Base-by-base conservation (phyloP, 1,140 invertebrate genomes). In the Trichogramma pretiosum region DNA sequence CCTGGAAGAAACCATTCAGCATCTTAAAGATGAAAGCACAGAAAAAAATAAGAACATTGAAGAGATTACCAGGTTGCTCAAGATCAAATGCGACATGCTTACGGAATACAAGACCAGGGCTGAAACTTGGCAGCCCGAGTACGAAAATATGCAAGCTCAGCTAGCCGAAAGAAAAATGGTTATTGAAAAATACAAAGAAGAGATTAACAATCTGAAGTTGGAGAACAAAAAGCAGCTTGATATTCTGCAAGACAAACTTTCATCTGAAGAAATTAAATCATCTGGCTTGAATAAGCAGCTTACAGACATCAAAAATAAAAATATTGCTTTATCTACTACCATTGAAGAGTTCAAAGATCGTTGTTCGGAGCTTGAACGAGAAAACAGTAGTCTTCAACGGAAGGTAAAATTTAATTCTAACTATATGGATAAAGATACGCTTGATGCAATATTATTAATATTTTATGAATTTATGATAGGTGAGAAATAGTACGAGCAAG, bases 21-120 rank as follows among this genome's bases (percentile, higher is more conserved):
- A 57, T 14, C 10, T 62, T 5, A 60, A 47, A 26, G 42, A 28
- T 5, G 59, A 67, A 22, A 24, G 53, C 33, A 17, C 48, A 13
- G 41, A 56, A 4, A 65, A 66, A 16, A 30, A 51, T 16, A 30
- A 47, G 0, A 45, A 35, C 3, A 58, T 67, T 11, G 48, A 59
- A n/a, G 56, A 65, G 2, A 60, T 70, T 11, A 62, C 53, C 5
- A 3, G 14, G 8, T 28, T 63, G 16, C 23, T 70, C 5, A 68
- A 68, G 48, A 46, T 44, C 5, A 68, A 69, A 33, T 62, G 65
- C 10, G 68, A 72, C 34, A 54, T 59, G 26, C 18, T 66, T 5
- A 62, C 61, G 0, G 67, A 70, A 35, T 68, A 67, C 32, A 67
- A 64, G 42, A 55, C 53, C 0, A 62, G 64, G 43, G 33, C 68